Base-by-base conservation (phyloP, 1,140 invertebrate genomes). In the Cydia pomonella region DNA sequence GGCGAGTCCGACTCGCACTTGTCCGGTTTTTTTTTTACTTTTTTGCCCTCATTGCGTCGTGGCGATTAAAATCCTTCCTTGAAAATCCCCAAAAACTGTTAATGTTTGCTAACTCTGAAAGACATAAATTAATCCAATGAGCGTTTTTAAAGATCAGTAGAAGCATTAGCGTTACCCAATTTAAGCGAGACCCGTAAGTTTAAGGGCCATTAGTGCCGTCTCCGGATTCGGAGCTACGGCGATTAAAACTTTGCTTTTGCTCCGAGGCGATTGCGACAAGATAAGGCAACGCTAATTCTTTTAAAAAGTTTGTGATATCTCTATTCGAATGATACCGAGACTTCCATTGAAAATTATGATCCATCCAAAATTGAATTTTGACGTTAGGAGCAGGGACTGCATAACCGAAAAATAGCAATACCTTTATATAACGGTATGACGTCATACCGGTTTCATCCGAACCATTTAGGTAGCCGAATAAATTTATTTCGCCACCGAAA, bases 181-280 rank as follows among this genome's bases (percentile, higher is more conserved):
- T 69, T 69, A 38, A 69, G 16, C 29, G 27, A 69, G 64, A 59
- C 33, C 64, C 64, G n/a, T 69, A 69, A 69, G 64, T 69, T 69
- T 18, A 38, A 69, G 64, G 33, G 27, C 64, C 64, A 69, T 69
- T 69, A 69, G 64, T 33, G 29, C n/a, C 33, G 63, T 33, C 64
- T 38, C 33, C 64, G 53, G 64, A 69, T 69, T 69, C 29, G 64
- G 12, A 29, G 27, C 27, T 18, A 9, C 13, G 33, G 16, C 64
- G 64, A 69, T 69, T 69, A 69, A 29, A 69, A 69, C 64, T 69
- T 69, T 69, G 64, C 16, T 69, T 33, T 64, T 29, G 63, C 63
- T 69, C 29, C 9, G 18, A 59, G 53, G 64, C 29, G 16, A 69
- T 41, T 27, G 27, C 63, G 29, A 69, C 64, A 27, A 69, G 64